Base-by-base conservation (phyloP, 2,888 invertebrate species). In the Sepiola atlantica region DNA sequence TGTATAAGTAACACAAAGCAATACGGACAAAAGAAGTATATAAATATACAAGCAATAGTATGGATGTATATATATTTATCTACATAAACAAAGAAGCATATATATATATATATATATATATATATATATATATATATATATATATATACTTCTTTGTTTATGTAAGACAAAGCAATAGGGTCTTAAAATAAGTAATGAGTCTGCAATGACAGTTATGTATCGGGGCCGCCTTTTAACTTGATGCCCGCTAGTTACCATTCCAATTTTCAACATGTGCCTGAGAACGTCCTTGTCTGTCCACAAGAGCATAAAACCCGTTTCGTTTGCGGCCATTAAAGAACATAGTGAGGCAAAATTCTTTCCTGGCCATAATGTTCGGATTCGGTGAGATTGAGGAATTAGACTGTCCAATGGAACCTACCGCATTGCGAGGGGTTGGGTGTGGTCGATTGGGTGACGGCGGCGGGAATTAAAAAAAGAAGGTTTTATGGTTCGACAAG, bases 171-270 rank as follows among this genome's bases (percentile, higher is more conserved):
- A 77, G 10, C 14, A n/a, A 77, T 21, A 14, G n/a, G 14, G 32
- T 18, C 16, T n/a, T 77, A n/a, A 3, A 77, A 77, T n/a, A 77
- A 77, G n/a, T 28, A 61, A 61, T 77, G 16, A 77, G 14, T 4
- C 18, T n/a, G n/a, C n/a, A 77, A 32, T 32, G 77, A 3, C 2
- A 18, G 16, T 4, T 12, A 3, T 77, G 77, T 77, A 77, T n/a
- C n/a, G 2, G 14, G n/a, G 12, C n/a, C 77, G 77, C 77, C n/a
- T 77, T 77, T 77, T n/a, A n/a, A 77, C 77, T 77, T 77, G 77
- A 77, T 77, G 77, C n/a, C 77, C 77, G n/a, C n/a, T n/a, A n/a
- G n/a, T 77, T 77, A n/a, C 77, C n/a, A 77, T 77, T 77, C 77
- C n/a, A n/a, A n/a, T 77, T 77, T 77, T n/a, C 77, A n/a, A 77